Evolutionary conservation across 2,888 invertebrate genomes (phyloP).

Genomic region (Phaedon cochleariae): DNA sequence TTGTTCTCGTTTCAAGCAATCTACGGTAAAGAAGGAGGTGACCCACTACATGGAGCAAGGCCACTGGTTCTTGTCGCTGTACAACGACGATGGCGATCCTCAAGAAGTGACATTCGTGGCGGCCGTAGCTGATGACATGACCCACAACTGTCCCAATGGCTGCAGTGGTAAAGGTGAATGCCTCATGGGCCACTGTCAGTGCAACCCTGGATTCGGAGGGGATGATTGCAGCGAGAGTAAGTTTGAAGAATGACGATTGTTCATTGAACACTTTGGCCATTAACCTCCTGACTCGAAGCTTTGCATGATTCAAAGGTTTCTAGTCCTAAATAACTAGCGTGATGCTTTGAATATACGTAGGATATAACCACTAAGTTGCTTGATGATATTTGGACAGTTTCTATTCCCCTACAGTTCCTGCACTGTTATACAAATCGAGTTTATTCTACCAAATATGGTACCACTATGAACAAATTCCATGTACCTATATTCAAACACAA

Average conservation of each 20-base stretch:
- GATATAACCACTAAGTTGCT: too few species aligned
- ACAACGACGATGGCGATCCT: constrained; percentile 94
- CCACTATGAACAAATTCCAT: too few species aligned
- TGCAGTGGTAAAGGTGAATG: constrained; percentile 98
- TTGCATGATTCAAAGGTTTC: constrained; percentile 35
- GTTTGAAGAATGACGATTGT: constrained; percentile 53
- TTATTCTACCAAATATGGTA: too few species aligned
- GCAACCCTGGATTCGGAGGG: constrained; percentile 95
- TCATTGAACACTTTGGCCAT: constrained; percentile 32
- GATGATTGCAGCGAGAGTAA: constrained; percentile 96
- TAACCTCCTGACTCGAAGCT: constrained; percentile 31
- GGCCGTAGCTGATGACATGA: constrained; percentile 89
- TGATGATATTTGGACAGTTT: too few species aligned
- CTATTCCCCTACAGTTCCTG: too few species aligned
- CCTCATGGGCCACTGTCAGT: constrained; percentile 92
- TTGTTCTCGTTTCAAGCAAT: constrained; percentile 62
- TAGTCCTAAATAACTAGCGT: too few species aligned
- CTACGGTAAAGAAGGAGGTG: constrained; percentile 89
- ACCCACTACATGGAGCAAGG: constrained; percentile 96
- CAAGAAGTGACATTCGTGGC: constrained; percentile 88
- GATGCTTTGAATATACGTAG: too few species aligned
- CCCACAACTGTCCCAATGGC: constrained; percentile 93
- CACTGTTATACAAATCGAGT: too few species aligned
- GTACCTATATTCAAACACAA: too few species aligned
- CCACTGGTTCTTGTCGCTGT: constrained; percentile 94